Base-by-base conservation (phyloP, 1,140 invertebrate genomes). In the Camponotus floridanus region DNA sequence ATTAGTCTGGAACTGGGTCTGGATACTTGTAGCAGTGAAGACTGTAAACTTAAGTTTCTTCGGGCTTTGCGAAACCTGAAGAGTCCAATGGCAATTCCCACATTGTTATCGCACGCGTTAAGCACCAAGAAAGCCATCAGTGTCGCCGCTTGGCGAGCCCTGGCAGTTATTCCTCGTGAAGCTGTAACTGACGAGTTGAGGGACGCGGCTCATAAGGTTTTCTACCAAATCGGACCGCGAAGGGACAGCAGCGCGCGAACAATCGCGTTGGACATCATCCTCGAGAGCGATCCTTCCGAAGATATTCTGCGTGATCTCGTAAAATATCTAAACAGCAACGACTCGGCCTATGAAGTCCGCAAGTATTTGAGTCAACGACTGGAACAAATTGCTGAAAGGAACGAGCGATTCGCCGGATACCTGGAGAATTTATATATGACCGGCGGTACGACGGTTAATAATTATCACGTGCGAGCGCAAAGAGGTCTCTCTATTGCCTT, bases 401-500 rank as follows among this genome's bases (percentile, higher is more conserved):
- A 96, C 90, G 73, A 88, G 0, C 76, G 89, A n/a, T 96, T 97
- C 87, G 93, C 92, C 2, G 76, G 87, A 7, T 92, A 95, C 11
- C 81, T 97, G 0, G 89, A 91, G 13, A 62, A 92, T 2, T 94
- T 96, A 4, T 90, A 96, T 11, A 89, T 80, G 11, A 90, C 87
- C 4, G 93, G 95, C 61, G 92, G 93, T 1, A 76, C 76, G 8
- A 93, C 93, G 36, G 83, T 97, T 1, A 95, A 96, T 61, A 98
- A 97, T 93, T 98, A 98, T 90, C 94, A 97, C 88, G 94, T 96
- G 31, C 92, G 97, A 73, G 95, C 96, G 18, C 96, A 97, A 80
- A 96, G 95, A 90, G 97, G 97, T 15, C 93, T 98, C 0, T 97
- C 97, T 13, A 97, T 97, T 0, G 97, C 97, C 1, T 96, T 98